Percentiles rank a stretch among this genome's conserved stretches.
phyloP scores from a whole-genome alignment of 2,888 invertebrate genomes.

The Drosophila pseudotakahashii region DNA sequence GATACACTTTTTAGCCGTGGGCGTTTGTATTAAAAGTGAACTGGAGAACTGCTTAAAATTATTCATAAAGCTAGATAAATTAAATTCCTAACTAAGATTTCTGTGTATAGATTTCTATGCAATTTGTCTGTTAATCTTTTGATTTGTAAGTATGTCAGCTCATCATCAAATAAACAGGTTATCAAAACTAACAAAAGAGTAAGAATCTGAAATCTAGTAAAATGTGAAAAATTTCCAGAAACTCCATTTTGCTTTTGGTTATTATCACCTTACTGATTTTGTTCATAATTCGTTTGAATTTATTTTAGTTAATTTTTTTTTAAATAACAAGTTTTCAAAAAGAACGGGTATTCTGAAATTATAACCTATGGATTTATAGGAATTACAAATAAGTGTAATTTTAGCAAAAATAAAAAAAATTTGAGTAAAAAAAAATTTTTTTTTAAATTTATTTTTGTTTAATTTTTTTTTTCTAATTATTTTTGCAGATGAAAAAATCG shows the following conservation, averaged over 20 bases:
- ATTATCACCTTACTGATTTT: neutral
- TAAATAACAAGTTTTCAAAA: too few species aligned
- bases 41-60: neutral
- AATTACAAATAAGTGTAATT: too few species aligned
- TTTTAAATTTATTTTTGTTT: too few species aligned
- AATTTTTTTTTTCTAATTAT: neutral
- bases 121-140: neutral
- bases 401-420: too few species aligned
- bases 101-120: neutral
- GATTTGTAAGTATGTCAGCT: too few species aligned
- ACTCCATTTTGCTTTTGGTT: neutral
- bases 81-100: neutral
- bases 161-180: neutral
- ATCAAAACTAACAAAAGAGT: neutral
- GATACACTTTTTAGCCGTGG: neutral
- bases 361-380: too few species aligned
- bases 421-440: too few species aligned
- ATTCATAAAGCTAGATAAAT: neutral
- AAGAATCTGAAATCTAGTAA: neutral
- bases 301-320: neutral
- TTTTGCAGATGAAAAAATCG: conserved; percentile 66
- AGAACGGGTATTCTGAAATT: too few species aligned
- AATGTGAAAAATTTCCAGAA: neutral
- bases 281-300: neutral
- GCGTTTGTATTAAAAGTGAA: neutral